These are phyloP conservation scores for Nothoprocta pentlandii DNA, from an alignment of 2,113 vertebrate genomes.

Conservation along the genomic window DNA sequence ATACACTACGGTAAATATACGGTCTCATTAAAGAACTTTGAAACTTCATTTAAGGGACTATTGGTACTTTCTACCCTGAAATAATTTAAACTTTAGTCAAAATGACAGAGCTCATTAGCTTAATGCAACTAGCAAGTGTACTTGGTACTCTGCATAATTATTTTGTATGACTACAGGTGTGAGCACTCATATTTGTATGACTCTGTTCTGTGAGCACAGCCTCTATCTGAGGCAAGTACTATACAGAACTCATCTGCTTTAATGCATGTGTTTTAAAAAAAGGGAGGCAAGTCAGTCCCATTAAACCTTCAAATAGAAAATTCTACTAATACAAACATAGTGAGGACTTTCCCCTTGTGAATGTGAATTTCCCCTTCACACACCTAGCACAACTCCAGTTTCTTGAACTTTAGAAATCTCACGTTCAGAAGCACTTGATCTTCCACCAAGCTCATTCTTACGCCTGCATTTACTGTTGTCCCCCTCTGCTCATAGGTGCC, in stretches of 20 bases:
- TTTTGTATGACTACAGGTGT: not conserved
- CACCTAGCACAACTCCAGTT: not conserved
- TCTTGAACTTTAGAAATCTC: not conserved
- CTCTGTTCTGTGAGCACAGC: not conserved
- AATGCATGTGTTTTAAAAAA: not conserved
- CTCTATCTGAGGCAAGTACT: not conserved
- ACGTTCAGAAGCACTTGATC: not conserved
- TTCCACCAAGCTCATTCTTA: not conserved
- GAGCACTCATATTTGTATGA: not conserved
- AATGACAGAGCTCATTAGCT: not conserved
- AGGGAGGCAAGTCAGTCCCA: not conserved
- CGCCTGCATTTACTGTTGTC: not conserved
- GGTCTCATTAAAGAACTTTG: not conserved
- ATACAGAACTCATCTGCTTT: not conserved
- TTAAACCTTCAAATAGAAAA: not conserved
- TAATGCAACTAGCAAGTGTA: not conserved
- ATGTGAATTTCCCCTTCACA: fast-evolving
- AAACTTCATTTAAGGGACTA: not conserved
- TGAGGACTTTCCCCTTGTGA: not conserved
- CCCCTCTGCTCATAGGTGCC: conserved; percentile 81
- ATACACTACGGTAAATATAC: not conserved
- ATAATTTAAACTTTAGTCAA: not conserved
- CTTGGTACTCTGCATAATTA: not conserved
- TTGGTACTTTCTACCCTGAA: not conserved
- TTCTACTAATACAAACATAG: fast-evolving